Base-by-base conservation (phyloP, 2,797 vertebrate genomes). In the Rachycentron canadum region DNA sequence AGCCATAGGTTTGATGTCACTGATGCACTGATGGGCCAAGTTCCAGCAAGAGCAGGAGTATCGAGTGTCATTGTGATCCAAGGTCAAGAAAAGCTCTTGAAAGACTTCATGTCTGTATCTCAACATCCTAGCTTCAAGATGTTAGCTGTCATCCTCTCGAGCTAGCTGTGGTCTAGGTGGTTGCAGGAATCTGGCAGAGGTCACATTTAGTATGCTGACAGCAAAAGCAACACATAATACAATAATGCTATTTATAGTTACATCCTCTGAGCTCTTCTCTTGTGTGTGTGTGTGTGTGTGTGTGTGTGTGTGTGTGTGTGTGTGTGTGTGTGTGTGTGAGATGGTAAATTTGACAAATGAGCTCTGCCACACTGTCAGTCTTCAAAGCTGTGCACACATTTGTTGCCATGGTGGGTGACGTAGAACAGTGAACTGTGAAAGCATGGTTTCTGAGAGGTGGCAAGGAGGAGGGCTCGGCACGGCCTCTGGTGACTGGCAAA, bases 341-440 rank as follows among this genome's bases (percentile, higher is more conserved):
- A 81, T 36, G 56, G 55, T 50, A 76, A 58, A 86, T 86, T 82
- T 93, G 81, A 94, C 78, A 90, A 91, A 90, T 28, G 59, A 90
- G 79, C 80, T 55, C 78, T 25, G 83, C 89, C 87, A 83, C 74
- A 16, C 80, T 75, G 72, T 69, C 74, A 50, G 72, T 79, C 86
- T 85, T 90, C 74, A 85, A 90, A 89, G 88, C 77, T 45, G 47
- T 56, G 73, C 69, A 69, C 38, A 68, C 70, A 56, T 79, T 86
- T 89, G 90, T 93, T 93, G 86, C 88, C 81, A 90, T 86, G 84
- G 85, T 61, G 34, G 83, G 76, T 89, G 91, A 92, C 66, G 78
- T 84, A 80, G 70, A 67, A 50, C 40, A 36, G 23, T 72, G 40
- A 82, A 83, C 76, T 68, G 85, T 64, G 67, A 85, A 79, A 86